phyloP scores from a whole-genome alignment of 1,140 invertebrate genomes.

The Procambarus clarkii region DNA sequence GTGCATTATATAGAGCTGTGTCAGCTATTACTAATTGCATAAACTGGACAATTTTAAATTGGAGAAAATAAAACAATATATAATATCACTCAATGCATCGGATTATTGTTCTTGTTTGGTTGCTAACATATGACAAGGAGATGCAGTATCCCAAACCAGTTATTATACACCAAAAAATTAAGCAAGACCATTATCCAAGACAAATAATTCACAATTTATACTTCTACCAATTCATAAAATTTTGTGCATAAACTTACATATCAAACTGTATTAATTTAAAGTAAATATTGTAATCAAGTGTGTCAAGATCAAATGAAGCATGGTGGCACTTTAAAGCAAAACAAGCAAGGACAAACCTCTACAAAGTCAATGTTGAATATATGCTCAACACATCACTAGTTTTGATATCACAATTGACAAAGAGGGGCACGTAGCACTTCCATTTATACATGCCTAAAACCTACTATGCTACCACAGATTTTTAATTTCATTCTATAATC shows the following conservation, averaged over 20 bases:
- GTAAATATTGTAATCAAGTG: background rate
- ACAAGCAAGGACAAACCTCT: slow-evolving; percentile 22
- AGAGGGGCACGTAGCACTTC: slow-evolving; percentile 8
- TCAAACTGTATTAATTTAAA: background rate
- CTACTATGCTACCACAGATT: background rate
- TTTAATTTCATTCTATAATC: slow-evolving; percentile 14
- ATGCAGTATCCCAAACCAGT: background rate
- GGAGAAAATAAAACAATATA: background rate
- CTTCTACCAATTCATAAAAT: background rate
- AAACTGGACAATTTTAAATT: background rate
- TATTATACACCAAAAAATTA: background rate
- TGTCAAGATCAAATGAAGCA: slow-evolving; percentile 27
- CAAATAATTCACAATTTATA: background rate
- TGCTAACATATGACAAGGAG: background rate
- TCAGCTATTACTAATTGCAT: background rate
- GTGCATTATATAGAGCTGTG: background rate
- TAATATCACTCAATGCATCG: background rate
- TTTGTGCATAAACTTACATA: background rate
- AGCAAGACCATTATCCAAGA: background rate
- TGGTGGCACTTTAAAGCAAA: background rate
- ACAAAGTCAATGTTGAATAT: slow-evolving; percentile 4
- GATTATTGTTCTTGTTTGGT: background rate
- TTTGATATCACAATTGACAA: slow-evolving; percentile 42
- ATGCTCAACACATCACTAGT: slow-evolving; percentile 18
- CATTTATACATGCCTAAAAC: background rate